Evolutionary conservation across 2,113 vertebrate species (phyloP), one percentile per base, ranked within the genome.

Genomic region (Jacana jacana): DNA sequence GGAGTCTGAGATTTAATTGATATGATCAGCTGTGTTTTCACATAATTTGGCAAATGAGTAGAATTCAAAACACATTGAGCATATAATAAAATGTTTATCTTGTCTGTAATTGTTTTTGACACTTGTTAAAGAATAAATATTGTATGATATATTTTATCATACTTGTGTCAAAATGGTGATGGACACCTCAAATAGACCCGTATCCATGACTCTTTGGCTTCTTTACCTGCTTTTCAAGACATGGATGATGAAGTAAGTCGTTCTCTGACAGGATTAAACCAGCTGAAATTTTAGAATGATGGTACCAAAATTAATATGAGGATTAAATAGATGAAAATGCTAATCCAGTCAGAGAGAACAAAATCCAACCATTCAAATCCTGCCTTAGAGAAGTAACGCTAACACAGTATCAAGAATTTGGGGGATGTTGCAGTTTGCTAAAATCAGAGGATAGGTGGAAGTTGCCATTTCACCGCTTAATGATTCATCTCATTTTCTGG

Each of bases 301-400:
- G 69, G 31, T 81, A 85, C 42, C 69, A 93, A 89, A 84, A 92
- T 84, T 40, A 95, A 87, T 65, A 20, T 16, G n/a, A 93, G 52
- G 49, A 79, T 94, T 89, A 92, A 94, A 72, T 69, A 44, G 69
- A 87, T 85, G 84, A 88, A 94, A 95, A 79, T 68, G 44, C 37
- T 92, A 95, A 91, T 82, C 85, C n/a, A 8, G 8, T 65, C 57
- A 60, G 22, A 88, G 37, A 77, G 19, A 83, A 77, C 23, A 94
- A 81, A 93, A 75, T 78, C 84, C 46, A 86, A 31, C 49, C 23
- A 23, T 81, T 87, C 78, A 83, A 5, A 17, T 76, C n/a, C 5
- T 68, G 3, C 20, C 20, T 68, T 86, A 44, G 30, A 49, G 72
- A 42, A 70, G 3, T 68, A 81, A 82, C 6, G 77, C 20, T 23